These are phyloP conservation scores for Ethmia dodecea DNA, from an alignment of 2,888 invertebrate species.

Conservation along the genomic window DNA sequence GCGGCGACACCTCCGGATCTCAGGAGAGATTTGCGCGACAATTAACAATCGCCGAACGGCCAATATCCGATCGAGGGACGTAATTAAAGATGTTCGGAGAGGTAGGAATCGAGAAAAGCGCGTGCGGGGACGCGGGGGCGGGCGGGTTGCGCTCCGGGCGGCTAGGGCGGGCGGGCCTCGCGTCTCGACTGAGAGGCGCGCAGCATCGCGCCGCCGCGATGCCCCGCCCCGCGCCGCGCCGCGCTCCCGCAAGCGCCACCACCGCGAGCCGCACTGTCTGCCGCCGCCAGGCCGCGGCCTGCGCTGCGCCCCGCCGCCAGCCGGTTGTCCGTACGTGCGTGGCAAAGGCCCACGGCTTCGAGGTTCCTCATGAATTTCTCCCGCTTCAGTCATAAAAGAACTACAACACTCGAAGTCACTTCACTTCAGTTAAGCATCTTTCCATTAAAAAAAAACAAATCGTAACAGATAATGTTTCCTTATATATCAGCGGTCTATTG, in stretches of 20 bases:
- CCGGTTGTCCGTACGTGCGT: too few species aligned
- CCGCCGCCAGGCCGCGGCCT: slow-evolving; percentile 34
- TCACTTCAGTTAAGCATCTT: too few species aligned
- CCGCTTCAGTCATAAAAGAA: too few species aligned
- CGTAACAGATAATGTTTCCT: too few species aligned
- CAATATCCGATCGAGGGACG: slow-evolving; percentile 34
- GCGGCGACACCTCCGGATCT: slow-evolving; percentile 35
- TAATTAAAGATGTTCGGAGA: slow-evolving; percentile 40
- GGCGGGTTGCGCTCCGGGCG: slow-evolving; percentile 57
- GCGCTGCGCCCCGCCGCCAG: slow-evolving; percentile 29
- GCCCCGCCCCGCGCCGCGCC: slow-evolving; percentile 57
- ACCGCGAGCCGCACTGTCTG: slow-evolving; percentile 62
- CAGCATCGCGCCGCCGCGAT: slow-evolving; percentile 80
- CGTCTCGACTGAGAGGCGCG: slow-evolving; percentile 82
- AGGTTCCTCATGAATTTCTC: too few species aligned
- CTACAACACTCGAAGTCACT: too few species aligned
- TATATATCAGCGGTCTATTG: too few species aligned
- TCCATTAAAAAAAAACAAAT: too few species aligned
- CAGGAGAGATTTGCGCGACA: slow-evolving; percentile 26
- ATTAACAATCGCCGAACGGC: slow-evolving; percentile 26
- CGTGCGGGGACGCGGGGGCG: slow-evolving; percentile 52
- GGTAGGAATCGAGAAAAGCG: slow-evolving; percentile 42
- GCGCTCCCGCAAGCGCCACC: slow-evolving; percentile 55
- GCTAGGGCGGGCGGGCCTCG: slow-evolving; percentile 78
- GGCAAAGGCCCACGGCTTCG: too few species aligned